These are phyloP conservation scores for Drosophila nr. perissopoda DNA, from an alignment of 2,888 invertebrate species.

Conservation along the genomic window DNA sequence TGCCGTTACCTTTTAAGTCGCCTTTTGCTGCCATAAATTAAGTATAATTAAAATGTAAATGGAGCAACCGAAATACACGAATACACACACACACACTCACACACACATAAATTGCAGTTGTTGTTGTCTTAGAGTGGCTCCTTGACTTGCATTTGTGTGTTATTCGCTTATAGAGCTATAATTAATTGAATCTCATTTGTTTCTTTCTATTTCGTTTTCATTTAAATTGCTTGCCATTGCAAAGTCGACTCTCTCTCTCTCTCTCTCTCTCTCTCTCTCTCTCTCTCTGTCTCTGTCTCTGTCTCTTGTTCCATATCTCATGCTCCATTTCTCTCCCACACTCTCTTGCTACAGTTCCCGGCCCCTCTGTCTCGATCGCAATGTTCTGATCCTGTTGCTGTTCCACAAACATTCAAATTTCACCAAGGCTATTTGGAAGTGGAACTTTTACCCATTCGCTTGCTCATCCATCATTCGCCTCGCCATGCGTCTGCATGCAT, in stretches of 20 bases:
- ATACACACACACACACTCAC: slow-evolving; percentile 15
- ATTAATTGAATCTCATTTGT: slow-evolving; percentile 34
- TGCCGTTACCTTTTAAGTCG: slow-evolving; percentile 45
- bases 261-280: neutral
- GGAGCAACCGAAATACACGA: slow-evolving; percentile 37
- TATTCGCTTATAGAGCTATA: slow-evolving; percentile 5
- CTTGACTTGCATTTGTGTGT: slow-evolving; percentile 26
- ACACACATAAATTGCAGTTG: slow-evolving; percentile 4
- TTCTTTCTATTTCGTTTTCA: neutral
- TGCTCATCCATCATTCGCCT: neutral
- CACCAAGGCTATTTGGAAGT: slow-evolving; percentile 23
- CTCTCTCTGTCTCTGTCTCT: neutral
- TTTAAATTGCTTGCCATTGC: slow-evolving; percentile 4
- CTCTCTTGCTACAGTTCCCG: slow-evolving; percentile 1
- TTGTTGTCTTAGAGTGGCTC: neutral
- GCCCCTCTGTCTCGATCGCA: slow-evolving; percentile 17
- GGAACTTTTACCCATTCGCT: neutral
- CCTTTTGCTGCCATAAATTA: slow-evolving; percentile 64
- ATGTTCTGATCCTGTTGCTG: slow-evolving; percentile 34
- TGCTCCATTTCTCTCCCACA: neutral
- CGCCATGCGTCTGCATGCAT: neutral
- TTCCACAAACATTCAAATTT: neutral
- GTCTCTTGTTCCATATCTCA: neutral
- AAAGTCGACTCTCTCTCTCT: neutral
- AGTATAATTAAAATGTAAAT: slow-evolving; percentile 70